Percentiles rank a stretch among this genome's conserved stretches.
Conservation (phyloP, 2,113 vertebrate genomes). For the Atrichornis clamosus region DNA sequence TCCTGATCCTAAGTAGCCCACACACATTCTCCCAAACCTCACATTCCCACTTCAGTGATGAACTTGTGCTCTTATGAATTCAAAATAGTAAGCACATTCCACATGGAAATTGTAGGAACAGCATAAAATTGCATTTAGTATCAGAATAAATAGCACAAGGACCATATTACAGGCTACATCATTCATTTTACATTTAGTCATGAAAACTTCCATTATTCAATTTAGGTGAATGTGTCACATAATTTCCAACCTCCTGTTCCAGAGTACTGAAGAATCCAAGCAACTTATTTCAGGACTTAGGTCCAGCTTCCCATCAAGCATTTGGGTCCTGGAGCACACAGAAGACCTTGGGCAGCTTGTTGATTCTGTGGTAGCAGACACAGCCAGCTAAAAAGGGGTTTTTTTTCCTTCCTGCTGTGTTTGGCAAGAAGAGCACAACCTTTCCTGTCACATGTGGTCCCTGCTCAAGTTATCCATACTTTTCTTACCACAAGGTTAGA, state of each 20-base stretch:
- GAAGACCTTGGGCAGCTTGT: background rate
- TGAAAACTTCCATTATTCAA: slow-evolving; percentile 51
- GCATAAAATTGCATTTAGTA: slow-evolving; percentile 50
- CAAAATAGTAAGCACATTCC: slow-evolving; percentile 49
- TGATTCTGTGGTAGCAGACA: slow-evolving; percentile 12
- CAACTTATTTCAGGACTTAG: background rate
- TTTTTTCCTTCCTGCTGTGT: slow-evolving; percentile 27
- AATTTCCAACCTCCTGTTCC: slow-evolving; percentile 41
- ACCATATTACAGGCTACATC: slow-evolving; percentile 11
- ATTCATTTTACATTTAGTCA: slow-evolving; percentile 31
- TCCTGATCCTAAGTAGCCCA: background rate
- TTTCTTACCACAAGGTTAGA: slow-evolving; percentile 58
- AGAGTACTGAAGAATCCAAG: slow-evolving; percentile 13
- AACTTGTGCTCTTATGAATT: slow-evolving; percentile 29
- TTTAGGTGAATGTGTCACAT: slow-evolving; percentile 48
- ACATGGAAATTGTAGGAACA: slow-evolving; percentile 23
- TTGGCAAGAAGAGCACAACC: slow-evolving; percentile 54
- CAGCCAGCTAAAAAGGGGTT: background rate
- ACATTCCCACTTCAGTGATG: background rate
- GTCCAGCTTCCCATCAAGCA: background rate
- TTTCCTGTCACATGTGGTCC: slow-evolving; percentile 58
- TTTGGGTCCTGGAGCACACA: background rate
- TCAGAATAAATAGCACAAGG: slow-evolving; percentile 54
- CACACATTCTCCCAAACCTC: background rate
- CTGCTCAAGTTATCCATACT: slow-evolving; percentile 59